Base-by-base conservation (phyloP, 37 sponge, comb jelly and placozoan species). In the Haliclona indistincta region DNA sequence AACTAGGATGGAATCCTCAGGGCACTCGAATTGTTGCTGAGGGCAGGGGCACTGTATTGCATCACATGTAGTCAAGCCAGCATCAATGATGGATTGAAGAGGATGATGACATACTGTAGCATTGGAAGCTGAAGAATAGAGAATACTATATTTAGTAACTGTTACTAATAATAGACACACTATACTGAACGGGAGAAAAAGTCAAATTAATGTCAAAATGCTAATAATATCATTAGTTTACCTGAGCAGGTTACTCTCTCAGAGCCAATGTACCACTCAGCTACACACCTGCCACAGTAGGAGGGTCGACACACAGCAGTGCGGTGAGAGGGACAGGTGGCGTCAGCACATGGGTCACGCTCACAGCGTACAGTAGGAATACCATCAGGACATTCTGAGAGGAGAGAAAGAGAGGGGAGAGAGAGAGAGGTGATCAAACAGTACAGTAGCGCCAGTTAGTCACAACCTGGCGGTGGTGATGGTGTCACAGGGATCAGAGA, bases 211-310 rank as follows among this genome's bases (percentile, higher is more conserved):
- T 47, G 51, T 10, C 51, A 47, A 17, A 17, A 47, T 47, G 13
- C 10, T 47, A 10, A 47, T 17, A 10, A 47, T 10, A 47, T 47
- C 15, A 15, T n/a, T 32, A 38, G 6, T 67, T 72, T 42, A 71
- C 85, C 91, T 70, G 67, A 53, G 71, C 92, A 84, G 30, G 70
- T 65, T 11, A 84, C 72, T 34, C 30, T 56, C 54, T 36, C 37
- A 4, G 17, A 63, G 3, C 67, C 78, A 22, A 56, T 42, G 63
- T 49, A 85, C 94, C 94, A 93, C 77, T 85, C 71, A n/a, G 94
- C 80, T 28, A 4, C 72, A 43, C 94, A 93, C 58, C 63, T 42
- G 15, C 94, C 94, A 67, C 94, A 93, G 56, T 82, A 88, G 70
- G 84, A 81, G 5, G 89, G 64, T 28, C 43, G 28, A 58, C 94